Conservation (phyloP, 2,797 vertebrate genomes). For the Girardinus metallicus region DNA sequence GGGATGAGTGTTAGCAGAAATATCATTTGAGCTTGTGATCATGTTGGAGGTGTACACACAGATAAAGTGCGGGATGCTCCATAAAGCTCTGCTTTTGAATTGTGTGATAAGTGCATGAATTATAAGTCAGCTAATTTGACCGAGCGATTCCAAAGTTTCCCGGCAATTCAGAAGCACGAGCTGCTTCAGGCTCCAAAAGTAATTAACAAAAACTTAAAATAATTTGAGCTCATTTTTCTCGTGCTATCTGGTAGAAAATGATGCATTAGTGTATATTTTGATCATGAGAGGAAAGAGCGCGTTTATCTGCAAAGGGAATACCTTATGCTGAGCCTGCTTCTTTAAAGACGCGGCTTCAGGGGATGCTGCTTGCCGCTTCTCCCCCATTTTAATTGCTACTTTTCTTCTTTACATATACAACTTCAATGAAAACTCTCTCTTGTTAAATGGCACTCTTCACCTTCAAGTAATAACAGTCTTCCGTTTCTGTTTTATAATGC, state of each 20-base stretch:
- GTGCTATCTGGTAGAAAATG: constrained; percentile 80
- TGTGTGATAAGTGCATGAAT: constrained; percentile 85
- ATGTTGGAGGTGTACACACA: constrained; percentile 83
- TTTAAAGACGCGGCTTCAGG: constrained; percentile 75
- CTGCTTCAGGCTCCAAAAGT: constrained; percentile 83
- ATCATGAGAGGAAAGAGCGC: constrained; percentile 78
- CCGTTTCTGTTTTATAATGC: background rate
- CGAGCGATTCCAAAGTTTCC: constrained; percentile 84
- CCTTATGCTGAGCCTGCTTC: constrained; percentile 81
- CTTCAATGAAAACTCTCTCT: constrained; percentile 70
- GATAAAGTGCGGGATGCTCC: constrained; percentile 83
- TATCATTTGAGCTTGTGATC: constrained; percentile 82
- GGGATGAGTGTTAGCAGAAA: constrained; percentile 84
- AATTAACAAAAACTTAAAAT: constrained; percentile 87
- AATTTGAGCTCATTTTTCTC: constrained; percentile 85
- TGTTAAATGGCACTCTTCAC: constrained; percentile 60
- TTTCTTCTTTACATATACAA: constrained; percentile 59
- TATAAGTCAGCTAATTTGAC: constrained; percentile 83
- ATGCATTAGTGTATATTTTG: constrained; percentile 84
- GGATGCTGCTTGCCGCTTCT: constrained; percentile 56
- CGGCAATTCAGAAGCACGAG: constrained; percentile 64
- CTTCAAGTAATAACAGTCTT: constrained; percentile 44
- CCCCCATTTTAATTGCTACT: constrained; percentile 53
- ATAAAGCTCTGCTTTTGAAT: constrained; percentile 83
- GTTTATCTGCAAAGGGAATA: constrained; percentile 83